Evolutionary conservation across 35 echinoderm and acorn worm species (phyloP), one percentile per base, ranked within the genome.

Genomic region (Amphiura filiformis): DNA sequence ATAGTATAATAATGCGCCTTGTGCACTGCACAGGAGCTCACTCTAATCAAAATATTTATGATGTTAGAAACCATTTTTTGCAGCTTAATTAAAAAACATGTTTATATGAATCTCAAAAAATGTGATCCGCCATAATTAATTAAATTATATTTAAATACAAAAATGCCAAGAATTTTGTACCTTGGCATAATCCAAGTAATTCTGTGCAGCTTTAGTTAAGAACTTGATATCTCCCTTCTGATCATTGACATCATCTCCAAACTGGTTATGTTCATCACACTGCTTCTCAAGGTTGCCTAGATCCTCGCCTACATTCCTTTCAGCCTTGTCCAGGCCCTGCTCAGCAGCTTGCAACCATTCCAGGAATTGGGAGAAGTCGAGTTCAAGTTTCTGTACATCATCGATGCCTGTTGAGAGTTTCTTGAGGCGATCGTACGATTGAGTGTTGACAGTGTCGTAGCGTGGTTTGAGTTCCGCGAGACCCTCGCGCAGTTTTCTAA

Each of bases 201-300:
- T 93, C 39, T 90, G 83, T 32, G 87, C 91, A 0, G 91, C 88
- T 80, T 90, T 97, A 78, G 57, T 93, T 30, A 97, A 65, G 86
- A 97, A 97, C 80, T 93, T 90, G 36, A 97, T 80, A 13, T 97
- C 95, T 76, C 91, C 91, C 81, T 97, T 97, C 80, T 90, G 91
- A 77, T 97, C 95, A 39, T 93, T 93, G 78, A 97, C 85, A 26
- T 93, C 91, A 39, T 93, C 91, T 31, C 78, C 85, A 41, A 93
- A 97, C 76, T 93, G 37, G 12, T 32, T 56, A 31, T 90, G 88
- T 5, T 85, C 76, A 13, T 89, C 84, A 41, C 42, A 65, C 86
- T 97, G 95, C 26, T 86, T 79, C 80, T 80, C 75, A 34, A 93
- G 83, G 0, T 87, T 36, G 1, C 37, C 23, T 0, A 93, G 81